Base-by-base conservation (phyloP, 92 coral and sea anemone species). In the Muricea muricata region DNA sequence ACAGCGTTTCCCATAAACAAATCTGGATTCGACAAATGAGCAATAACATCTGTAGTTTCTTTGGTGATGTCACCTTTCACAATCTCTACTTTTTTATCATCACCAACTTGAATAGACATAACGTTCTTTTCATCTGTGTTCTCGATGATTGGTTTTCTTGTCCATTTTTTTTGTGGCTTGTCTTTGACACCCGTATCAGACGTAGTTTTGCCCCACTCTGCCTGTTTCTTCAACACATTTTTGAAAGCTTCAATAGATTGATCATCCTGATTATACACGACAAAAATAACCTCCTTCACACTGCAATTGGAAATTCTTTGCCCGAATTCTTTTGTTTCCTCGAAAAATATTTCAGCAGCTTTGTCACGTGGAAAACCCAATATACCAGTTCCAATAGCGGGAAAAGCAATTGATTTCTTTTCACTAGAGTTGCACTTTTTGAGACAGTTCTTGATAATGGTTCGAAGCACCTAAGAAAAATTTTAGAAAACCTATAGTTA, bases 341-440 rank as follows among this genome's bases (percentile, higher is more conserved):
- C 95, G 34, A 77, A 77, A 17, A 58, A 77, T 14, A 77, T 56
- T 24, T 54, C 56, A 4, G 80, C 80, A 7, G 92, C 94, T 0
- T 85, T 68, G 45, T 84, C 73, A 35, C 81, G 86, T 13, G 94
- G 97, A 87, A 89, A 93, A 2, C 81, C 68, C 17, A 91, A 88
- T 7, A 84, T 87, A 45, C 97, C 97, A 23, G 97, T 93, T 30
- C 97, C 97, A 66, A 93, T 91, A 45, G 97, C 97, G 10, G 97
- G 97, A 24, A 93, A 86, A 42, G 98, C 80, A 41, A 74, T 47
- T 0, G 80, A 74, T 9, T 7, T 47, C 61, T 24, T 45, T 15
- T 23, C 61, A 47, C 12, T 50, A 0, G 61, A 26, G 35, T 74
- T 11, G 24, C 39, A 45, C 80, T 74, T 25, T 37, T 45, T 46